phyloP scores from a whole-genome alignment of 2,113 vertebrate genomes.

The Burhinus oedicnemus region DNA sequence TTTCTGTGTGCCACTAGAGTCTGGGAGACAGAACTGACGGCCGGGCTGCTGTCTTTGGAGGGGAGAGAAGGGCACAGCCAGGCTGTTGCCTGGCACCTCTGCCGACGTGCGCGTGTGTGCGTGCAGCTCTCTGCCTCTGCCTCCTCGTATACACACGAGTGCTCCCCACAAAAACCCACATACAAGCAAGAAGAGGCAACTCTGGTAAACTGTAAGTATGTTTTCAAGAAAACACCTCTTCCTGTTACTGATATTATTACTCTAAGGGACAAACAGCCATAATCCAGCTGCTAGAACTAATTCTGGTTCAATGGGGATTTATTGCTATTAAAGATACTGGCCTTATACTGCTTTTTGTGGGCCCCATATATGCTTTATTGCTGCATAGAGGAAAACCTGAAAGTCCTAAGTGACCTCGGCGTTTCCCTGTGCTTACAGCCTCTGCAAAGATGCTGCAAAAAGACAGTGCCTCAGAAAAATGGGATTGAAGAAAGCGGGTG shows the following conservation, averaged over 20 bases:
- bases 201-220: background rate
- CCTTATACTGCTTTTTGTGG: background rate
- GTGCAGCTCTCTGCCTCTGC: background rate
- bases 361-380: background rate
- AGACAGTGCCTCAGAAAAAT: background rate
- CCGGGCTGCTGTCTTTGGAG: background rate
- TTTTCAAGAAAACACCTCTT: background rate
- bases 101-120: accelerated
- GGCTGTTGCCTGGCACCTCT: background rate
- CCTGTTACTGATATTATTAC: background rate
- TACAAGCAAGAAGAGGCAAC: background rate
- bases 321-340: background rate
- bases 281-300: background rate
- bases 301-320: background rate
- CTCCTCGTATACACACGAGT: too few relatives aligned
- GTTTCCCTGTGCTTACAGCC: background rate
- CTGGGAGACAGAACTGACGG: background rate
- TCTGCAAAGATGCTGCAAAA: background rate
- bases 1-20: background rate
- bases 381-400: background rate
- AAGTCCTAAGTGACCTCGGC: background rate
- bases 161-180: background rate
- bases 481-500: background rate
- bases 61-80: background rate
- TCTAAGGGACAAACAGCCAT: background rate